Base-by-base conservation (phyloP, 2,797 vertebrate genomes). In the Mus spretus region DNA sequence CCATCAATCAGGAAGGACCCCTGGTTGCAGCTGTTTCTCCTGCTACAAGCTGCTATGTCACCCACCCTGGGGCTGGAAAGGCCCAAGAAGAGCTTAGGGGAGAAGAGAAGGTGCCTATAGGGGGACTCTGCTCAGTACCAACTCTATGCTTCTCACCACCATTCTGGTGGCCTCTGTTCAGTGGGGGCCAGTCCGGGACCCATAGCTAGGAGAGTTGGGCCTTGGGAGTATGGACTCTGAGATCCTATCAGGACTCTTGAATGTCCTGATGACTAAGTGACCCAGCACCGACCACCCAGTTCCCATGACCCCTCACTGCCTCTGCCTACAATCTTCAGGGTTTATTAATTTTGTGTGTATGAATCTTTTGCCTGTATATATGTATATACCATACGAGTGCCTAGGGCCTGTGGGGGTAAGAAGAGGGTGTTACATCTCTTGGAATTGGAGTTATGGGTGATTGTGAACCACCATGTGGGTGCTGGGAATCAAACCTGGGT, bases 181-280 rank as follows among this genome's bases (percentile, higher is more conserved):
- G 34, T 37, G 74, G 34, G 53, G 15, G 50, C 77, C 53, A 61
- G 37, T 14, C 44, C 8, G 31, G 85, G 6, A 61, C 77, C 53
- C 53, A 59, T 37, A 83, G 1, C 70, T 55, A 15, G 61, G 47
- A 82, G 14, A 77, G 4, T 78, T 0, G 5, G 81, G 11, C 72
- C 84, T 78, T 57, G 28, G 13, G 53, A 6, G 3, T 40, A 0
- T 10, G 12, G 90, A 92, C 53, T 34, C 59, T 28, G 20, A 26
- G 0, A 0, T 59, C 31, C 22, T n/a, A 0, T 57, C 55, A 67
- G 31, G 28, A 17, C 12, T 31, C 78, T 72, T 0, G 0, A 75
- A 84, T 9, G 34, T 70, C 86, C 93, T 89, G 50, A 86, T 88
- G 47, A 61, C 13, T 80, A 26, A 74, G 34, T 47, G 34, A 34